Percentiles rank a stretch among this genome's conserved stretches.
phyloP scores from a whole-genome alignment of 2,113 vertebrate genomes.

The Grus americana region DNA sequence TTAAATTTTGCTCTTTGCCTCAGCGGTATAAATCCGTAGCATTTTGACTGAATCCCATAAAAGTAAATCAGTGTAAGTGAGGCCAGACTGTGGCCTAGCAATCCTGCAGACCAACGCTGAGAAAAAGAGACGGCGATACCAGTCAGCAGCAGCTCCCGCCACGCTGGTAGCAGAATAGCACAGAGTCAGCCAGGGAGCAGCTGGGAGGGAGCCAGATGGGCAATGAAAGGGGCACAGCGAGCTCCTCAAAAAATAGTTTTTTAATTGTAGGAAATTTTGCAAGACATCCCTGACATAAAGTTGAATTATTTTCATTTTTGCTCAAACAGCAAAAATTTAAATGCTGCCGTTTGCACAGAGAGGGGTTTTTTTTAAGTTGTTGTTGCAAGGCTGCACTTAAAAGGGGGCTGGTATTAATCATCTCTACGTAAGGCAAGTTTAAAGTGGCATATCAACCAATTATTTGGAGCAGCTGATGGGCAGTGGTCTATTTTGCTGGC shows the following conservation, averaged over 20 bases:
- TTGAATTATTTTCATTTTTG: constrained; percentile 66
- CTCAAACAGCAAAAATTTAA: constrained; percentile 69
- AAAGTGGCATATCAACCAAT: constrained; percentile 23
- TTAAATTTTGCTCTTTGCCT: background rate
- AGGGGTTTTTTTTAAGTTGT: background rate
- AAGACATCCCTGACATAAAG: constrained; percentile 59
- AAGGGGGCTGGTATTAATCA: constrained; percentile 43
- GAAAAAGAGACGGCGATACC: background rate
- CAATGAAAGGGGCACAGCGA: constrained; percentile 67
- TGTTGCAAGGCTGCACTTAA: constrained; percentile 37
- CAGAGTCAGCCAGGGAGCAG: constrained; percentile 61
- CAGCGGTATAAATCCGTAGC: rapidly evolving
- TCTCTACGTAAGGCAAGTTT: constrained; percentile 3
- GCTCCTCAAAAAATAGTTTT: constrained; percentile 24
- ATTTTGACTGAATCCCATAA: background rate
- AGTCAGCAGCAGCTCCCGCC: constrained; percentile 6
- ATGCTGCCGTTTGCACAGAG: constrained; percentile 40
- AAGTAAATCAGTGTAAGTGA: background rate
- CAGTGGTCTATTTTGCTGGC: constrained; percentile 41
- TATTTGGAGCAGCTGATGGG: constrained; percentile 49
- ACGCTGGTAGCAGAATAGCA: constrained; percentile 37
- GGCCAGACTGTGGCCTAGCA: background rate
- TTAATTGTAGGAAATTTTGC: constrained; percentile 56
- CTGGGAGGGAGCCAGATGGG: constrained; percentile 71
- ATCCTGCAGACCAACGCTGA: background rate